A percentile compares a stretch with the other conserved stretches of the same genome.
These are phyloP conservation scores for Plutomurus gul DNA, from an alignment of 1,140 invertebrate species.

Conservation along the genomic window DNA sequence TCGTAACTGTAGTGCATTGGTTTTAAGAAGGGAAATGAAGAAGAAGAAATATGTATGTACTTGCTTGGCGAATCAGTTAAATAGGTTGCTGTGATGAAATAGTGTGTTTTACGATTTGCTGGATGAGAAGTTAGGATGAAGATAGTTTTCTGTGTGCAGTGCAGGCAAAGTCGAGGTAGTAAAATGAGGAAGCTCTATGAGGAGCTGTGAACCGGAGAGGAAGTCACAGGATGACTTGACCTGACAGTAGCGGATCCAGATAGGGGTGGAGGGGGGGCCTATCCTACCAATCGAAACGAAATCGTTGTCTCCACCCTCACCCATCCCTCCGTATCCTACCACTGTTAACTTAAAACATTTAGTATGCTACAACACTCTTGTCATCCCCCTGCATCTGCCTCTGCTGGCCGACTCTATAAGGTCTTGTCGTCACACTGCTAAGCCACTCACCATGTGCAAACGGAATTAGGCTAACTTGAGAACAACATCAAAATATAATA, in stretches of 20 bases:
- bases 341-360: too few species aligned
- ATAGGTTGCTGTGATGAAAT: conserved; percentile 9
- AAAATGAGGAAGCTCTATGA: background rate
- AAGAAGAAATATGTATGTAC: too few species aligned
- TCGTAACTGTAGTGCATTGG: background rate
- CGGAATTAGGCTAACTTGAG: conserved; percentile 3
- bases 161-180: background rate
- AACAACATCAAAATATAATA: background rate
- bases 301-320: too few species aligned
- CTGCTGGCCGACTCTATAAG: too few species aligned
- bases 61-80: background rate
- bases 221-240: too few species aligned
- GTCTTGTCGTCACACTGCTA: too few species aligned
- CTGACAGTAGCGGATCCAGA: too few species aligned
- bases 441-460: background rate
- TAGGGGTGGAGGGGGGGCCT: too few species aligned
- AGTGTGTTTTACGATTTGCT: conserved; percentile 9
- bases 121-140: background rate
- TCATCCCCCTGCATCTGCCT: too few species aligned
- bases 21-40: conserved; percentile 11
- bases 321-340: too few species aligned
- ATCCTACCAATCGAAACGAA: too few species aligned
- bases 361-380: too few species aligned
- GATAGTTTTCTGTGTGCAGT: background rate
- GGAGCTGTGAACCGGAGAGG: background rate